phyloP scores from a whole-genome alignment of 1,140 invertebrate genomes.

The Tenebrio molitor region DNA sequence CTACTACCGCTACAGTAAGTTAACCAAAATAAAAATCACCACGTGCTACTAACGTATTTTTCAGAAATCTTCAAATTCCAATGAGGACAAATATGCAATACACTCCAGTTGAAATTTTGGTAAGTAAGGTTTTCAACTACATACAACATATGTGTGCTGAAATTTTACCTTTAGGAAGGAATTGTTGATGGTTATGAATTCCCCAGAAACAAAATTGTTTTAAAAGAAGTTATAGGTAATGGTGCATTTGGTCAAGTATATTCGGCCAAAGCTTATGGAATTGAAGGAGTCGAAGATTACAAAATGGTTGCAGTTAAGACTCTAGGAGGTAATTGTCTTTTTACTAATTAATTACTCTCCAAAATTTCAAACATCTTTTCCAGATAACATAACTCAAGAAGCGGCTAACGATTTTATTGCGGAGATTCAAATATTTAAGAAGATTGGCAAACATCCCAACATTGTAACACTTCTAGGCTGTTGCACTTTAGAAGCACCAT shows the following conservation, averaged over 20 bases:
- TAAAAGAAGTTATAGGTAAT: conserved; percentile 73
- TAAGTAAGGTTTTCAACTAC: conserved; percentile 42
- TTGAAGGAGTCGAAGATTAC: conserved; percentile 68
- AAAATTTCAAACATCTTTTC: conserved; percentile 29
- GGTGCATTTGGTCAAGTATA: conserved; percentile 84
- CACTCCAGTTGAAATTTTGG: conserved; percentile 53
- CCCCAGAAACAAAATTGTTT: conserved; percentile 56
- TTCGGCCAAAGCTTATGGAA: conserved; percentile 70
- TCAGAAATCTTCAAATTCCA: background rate
- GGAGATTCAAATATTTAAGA: conserved; percentile 86
- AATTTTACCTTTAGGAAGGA: conserved; percentile 11
- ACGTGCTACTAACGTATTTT: background rate
- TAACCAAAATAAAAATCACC: too few species aligned
- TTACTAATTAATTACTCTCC: background rate
- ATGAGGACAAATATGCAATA: conserved; percentile 52
- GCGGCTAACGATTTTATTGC: conserved; percentile 77
- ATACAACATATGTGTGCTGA: background rate
- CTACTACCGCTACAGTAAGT: conserved; percentile 1
- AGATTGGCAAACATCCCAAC: conserved; percentile 79
- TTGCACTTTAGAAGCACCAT: conserved; percentile 78
- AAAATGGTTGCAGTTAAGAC: conserved; percentile 81
- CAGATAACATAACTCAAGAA: conserved; percentile 70
- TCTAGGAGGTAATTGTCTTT: conserved; percentile 62
- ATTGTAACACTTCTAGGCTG: conserved; percentile 85
- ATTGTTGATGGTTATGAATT: conserved; percentile 55